Evolutionary conservation across 2,797 vertebrate species (phyloP).

Genomic region (Bovichtus variegatus): DNA sequence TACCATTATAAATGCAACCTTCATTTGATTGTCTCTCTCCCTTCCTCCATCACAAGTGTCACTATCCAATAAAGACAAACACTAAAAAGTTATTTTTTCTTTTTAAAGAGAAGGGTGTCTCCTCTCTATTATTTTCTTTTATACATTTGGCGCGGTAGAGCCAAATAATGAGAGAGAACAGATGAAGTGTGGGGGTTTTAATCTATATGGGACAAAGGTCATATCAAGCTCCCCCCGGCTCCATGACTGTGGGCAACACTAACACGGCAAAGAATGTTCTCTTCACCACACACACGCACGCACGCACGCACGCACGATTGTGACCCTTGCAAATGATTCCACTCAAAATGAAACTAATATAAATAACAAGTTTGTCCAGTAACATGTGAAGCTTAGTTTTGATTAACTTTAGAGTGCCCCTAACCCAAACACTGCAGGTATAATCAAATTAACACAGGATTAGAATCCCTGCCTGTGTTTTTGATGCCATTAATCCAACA

Average conservation of each 20-base stretch:
- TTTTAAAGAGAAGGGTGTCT: neutral
- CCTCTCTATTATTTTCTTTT: neutral
- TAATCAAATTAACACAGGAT: conserved; percentile 38
- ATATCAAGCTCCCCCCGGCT: neutral
- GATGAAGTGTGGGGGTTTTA: neutral
- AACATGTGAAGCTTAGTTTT: conserved; percentile 5
- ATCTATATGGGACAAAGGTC: conserved; percentile 5
- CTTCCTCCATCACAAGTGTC: neutral
- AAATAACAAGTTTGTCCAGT: neutral
- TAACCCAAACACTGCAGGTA: conserved; percentile 13
- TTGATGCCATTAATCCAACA: neutral
- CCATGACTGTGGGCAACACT: neutral
- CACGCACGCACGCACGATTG: too few relatives aligned
- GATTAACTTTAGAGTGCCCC: conserved; percentile 16
- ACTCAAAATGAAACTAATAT: conserved; percentile 5
- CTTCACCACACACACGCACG: too few relatives aligned
- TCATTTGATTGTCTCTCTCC: neutral
- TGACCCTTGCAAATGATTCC: neutral
- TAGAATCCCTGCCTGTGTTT: conserved; percentile 6
- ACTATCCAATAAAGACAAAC: neutral
- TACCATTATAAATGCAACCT: neutral
- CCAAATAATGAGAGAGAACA: neutral
- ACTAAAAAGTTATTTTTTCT: too few relatives aligned
- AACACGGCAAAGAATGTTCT: neutral
- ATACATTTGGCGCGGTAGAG: neutral